Evolutionary conservation across 1,140 invertebrate species (phyloP), one percentile per base, ranked within the genome.

Genomic region (Sogatella furcifera): DNA sequence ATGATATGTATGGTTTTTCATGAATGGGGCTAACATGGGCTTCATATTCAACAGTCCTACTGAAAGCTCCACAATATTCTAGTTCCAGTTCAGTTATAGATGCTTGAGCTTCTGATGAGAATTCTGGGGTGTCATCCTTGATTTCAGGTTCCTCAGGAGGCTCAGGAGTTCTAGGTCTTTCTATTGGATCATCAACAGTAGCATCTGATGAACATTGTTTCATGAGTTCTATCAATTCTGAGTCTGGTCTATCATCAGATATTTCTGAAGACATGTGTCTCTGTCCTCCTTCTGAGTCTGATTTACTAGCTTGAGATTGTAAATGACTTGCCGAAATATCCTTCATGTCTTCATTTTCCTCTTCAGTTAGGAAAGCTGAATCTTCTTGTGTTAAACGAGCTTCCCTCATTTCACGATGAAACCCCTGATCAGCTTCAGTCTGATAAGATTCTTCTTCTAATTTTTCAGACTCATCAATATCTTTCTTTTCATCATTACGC

Each of bases 121-220:
- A 65, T 58, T 70, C 68, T 13, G 71, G 69, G 15, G 69, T 71
- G 54, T 74, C 71, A 61, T 71, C 70, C 68, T 72, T 74, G 44
- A 69, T 68, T 68, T 72, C 69, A 56, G 60, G 63, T 61, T 70
- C 68, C 42, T 72, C 72, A 15, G 65, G 66, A 8, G 77, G 76
- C 66, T 80, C 78, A 19, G 79, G 79, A 5, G 78, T 74, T 41
- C 67, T 62, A 6, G 78, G 78, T 64, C 78, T 67, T 66, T 78
- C 76, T 58, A 80, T 73, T 21, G 77, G 74, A 64, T 76, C 73
- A 58, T 74, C 74, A 15, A 69, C 68, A 15, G 70, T 61, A 52
- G 52, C 62, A 56, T 72, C 71, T n/a, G 67, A 67, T 11, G 70
- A 72, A 60, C 67, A 67, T 57, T 73, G 70, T 59, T 70, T 69